phyloP scores from a whole-genome alignment of 2,888 invertebrate species.

The Pediacus dermestoides region DNA sequence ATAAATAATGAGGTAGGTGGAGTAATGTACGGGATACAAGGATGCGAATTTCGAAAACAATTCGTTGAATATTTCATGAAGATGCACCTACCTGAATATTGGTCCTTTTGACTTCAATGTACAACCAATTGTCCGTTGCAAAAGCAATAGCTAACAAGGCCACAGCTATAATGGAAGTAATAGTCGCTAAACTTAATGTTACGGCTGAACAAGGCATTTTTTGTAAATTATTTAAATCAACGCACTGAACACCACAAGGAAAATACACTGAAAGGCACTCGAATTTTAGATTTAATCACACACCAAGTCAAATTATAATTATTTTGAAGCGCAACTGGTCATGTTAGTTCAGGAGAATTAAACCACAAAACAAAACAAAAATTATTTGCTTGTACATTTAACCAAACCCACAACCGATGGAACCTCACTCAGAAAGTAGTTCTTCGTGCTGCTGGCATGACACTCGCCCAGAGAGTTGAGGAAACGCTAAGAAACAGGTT shows the following conservation, averaged over 20 bases:
- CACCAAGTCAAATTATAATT: slow-evolving; percentile 14
- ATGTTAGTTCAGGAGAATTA: slow-evolving; percentile 20
- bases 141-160: slow-evolving; percentile 91
- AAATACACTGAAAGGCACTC: slow-evolving; percentile 18
- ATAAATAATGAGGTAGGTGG: no score
- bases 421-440: slow-evolving; percentile 27
- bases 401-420: slow-evolving; percentile 10
- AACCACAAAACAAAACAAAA: no score
- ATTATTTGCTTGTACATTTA: no score
- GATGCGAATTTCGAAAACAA: no score
- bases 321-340: slow-evolving; percentile 22
- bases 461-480: slow-evolving; percentile 24
- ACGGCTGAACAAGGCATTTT: slow-evolving; percentile 93
- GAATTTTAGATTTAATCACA: slow-evolving; percentile 19
- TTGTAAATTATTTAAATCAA: not conserved
- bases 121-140: slow-evolving; percentile 95
- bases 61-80: no score
- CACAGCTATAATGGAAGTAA: slow-evolving; percentile 92
- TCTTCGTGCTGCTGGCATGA: slow-evolving; percentile 24
- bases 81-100: slow-evolving; percentile 74
- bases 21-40: no score
- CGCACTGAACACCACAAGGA: slow-evolving; percentile 7
- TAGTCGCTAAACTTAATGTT: slow-evolving; percentile 91
- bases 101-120: slow-evolving; percentile 85
- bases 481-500: slow-evolving; percentile 30